Evolutionary conservation across 2,113 vertebrate species (phyloP).

Genomic region (Bos javanicus): DNA sequence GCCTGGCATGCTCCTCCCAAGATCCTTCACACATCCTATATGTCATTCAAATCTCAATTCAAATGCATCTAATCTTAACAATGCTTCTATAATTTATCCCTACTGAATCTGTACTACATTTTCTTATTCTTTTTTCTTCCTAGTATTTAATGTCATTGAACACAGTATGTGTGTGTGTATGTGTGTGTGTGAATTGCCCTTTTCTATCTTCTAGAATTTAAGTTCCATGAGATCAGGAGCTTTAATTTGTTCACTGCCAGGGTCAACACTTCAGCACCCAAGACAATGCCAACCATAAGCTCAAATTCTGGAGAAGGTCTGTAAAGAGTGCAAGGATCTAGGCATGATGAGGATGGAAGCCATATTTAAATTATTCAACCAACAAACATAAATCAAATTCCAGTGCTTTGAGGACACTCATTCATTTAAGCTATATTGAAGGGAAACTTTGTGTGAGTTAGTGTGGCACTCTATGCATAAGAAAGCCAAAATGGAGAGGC

Average conservation of each 20-base stretch:
- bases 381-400: neutral
- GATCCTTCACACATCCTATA: neutral
- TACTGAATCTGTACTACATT: neutral
- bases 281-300: neutral
- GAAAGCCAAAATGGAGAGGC: neutral
- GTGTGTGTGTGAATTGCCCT: neutral
- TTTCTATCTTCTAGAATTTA: neutral
- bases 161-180: neutral
- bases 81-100: neutral
- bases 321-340: neutral
- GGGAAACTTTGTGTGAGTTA: neutral
- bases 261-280: neutral
- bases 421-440: neutral
- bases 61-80: neutral
- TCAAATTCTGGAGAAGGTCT: neutral
- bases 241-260: neutral
- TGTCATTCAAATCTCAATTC: neutral
- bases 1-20: neutral
- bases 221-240: neutral
- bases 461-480: neutral
- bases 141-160: neutral
- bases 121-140: neutral
- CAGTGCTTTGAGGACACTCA: neutral
- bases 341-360: neutral
- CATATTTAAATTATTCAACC: neutral